Evolutionary conservation across 2,888 invertebrate species (phyloP).

Genomic region (Seira ritae): DNA sequence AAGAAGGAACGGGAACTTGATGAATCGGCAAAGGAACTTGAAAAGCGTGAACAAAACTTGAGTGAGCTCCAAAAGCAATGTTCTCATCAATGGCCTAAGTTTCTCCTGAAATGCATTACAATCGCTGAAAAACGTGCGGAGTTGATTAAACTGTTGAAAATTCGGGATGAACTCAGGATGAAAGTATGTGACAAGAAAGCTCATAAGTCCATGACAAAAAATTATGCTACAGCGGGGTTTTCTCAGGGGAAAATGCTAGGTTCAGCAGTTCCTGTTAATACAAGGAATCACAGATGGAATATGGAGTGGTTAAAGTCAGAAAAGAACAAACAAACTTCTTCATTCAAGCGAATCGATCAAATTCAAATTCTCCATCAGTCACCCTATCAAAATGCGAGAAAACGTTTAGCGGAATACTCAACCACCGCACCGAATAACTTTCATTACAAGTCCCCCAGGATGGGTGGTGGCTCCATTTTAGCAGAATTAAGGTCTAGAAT

Average conservation of each 20-base stretch:
- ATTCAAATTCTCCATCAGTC: constrained; percentile 11
- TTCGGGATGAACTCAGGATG: neutral
- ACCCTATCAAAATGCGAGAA: neutral
- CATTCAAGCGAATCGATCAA: constrained; percentile 9
- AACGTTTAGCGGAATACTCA: neutral
- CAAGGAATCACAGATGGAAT: no score
- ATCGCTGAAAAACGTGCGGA: constrained; percentile 1
- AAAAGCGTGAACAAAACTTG: neutral
- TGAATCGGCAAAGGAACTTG: no score
- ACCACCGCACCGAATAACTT: neutral
- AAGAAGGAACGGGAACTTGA: neutral
- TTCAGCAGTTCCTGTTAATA: no score
- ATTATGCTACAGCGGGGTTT: no score
- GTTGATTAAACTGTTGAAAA: neutral
- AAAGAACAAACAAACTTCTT: neutral
- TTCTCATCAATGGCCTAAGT: neutral
- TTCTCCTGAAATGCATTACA: constrained; percentile 9
- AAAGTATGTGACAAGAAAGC: no score
- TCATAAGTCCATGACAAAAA: no score
- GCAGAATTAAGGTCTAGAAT: constrained; percentile 4
- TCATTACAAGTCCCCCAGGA: neutral
- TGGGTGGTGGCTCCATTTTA: neutral
- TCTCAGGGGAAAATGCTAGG: no score
- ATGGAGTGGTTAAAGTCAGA: no score
- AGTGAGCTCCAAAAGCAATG: neutral